These are phyloP conservation scores for Aphelenchoides besseyi DNA, from an alignment of 1,140 invertebrate genomes.

Conservation along the genomic window DNA sequence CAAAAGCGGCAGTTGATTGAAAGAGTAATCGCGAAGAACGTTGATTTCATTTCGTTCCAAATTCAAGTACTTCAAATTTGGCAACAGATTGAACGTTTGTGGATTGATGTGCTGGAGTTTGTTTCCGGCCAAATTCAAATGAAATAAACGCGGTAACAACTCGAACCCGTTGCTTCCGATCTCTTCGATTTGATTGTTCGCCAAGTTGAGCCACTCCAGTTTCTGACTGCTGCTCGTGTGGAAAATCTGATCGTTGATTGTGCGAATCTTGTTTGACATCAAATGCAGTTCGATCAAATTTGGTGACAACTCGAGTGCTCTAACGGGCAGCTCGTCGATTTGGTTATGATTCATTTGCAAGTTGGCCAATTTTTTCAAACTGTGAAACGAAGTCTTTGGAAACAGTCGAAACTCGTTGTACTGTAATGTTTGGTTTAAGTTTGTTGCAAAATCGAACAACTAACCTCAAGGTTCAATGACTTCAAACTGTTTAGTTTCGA, in stretches of 20 bases:
- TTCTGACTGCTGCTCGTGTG: constrained; percentile 4
- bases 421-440: too few species aligned
- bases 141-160: constrained; percentile 25
- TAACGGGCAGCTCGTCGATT: constrained; percentile 13
- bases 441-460: too few species aligned
- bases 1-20: constrained; percentile 20
- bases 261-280: constrained; percentile 3
- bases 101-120: constrained; percentile 35
- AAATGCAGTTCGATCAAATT: constrained; percentile 2
- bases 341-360: constrained; percentile 1
- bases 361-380: constrained; percentile 7
- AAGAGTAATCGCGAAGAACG: constrained; percentile 5
- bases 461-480: constrained; percentile 8
- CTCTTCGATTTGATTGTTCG: constrained; percentile 21
- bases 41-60: constrained; percentile 41
- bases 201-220: constrained; percentile 15
- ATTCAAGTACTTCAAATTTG: constrained; percentile 38
- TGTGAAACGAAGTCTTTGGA: constrained; percentile 13
- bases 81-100: constrained; percentile 36
- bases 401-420: constrained; percentile 8
- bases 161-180: constrained; percentile 20
- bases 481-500: neutral
- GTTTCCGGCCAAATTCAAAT: constrained; percentile 38
- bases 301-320: neutral
- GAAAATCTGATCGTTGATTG: constrained; percentile 23